Percentiles rank a stretch among this genome's conserved stretches.
Evolutionary conservation across 92 coral and sea anemone genomes (phyloP).

Genomic region (Parazoanthus atlanticus): DNA sequence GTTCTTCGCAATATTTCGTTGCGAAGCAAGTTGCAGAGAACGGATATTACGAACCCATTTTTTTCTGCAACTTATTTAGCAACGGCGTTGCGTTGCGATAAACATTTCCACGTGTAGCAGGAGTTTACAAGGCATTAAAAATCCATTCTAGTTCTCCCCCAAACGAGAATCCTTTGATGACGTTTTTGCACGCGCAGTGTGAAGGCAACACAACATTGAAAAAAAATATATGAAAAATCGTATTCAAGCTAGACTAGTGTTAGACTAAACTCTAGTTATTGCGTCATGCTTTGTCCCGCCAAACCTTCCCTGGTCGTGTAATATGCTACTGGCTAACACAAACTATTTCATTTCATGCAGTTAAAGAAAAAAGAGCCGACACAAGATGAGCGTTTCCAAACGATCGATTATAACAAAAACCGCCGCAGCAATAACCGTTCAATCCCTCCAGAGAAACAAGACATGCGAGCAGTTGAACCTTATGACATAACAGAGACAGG

Average conservation of each 20-base stretch:
- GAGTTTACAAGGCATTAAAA: too few relatives aligned
- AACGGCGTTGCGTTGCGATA: too few relatives aligned
- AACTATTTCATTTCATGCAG: constrained; percentile 24
- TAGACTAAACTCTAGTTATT: neutral
- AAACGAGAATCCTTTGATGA: neutral
- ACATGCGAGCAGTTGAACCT: neutral
- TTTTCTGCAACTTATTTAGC: too few relatives aligned
- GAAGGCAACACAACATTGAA: neutral
- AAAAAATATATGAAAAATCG: neutral
- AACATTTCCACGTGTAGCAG: too few relatives aligned
- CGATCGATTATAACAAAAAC: neutral
- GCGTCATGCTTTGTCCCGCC: neutral
- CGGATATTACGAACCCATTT: too few relatives aligned
- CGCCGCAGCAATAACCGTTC: neutral
- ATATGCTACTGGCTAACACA: neutral
- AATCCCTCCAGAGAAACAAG: neutral
- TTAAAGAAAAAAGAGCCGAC: neutral
- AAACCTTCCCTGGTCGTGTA: neutral
- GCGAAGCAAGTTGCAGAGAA: too few relatives aligned
- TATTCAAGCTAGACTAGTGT: neutral
- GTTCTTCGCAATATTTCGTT: too few relatives aligned
- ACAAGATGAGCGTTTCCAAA: neutral
- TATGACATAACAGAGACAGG: constrained; percentile 13
- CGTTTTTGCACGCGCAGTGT: neutral
- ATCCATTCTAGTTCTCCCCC: too few relatives aligned